Evolutionary conservation across 2,113 vertebrate species (phyloP).

Genomic region (Brienomyrus brachyistius): DNA sequence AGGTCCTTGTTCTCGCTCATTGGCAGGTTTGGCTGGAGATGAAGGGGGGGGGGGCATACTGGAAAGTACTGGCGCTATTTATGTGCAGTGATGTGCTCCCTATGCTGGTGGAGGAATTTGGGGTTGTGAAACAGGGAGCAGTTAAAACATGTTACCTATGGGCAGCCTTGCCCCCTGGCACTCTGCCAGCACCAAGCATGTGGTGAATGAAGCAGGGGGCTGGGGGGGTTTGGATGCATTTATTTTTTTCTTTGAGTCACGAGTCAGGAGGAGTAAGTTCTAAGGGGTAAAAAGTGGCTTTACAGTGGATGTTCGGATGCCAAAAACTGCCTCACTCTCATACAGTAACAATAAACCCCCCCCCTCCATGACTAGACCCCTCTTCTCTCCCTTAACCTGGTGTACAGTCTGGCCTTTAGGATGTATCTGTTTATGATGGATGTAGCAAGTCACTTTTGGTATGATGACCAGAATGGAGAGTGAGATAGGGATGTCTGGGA

Average conservation of each 20-base stretch:
- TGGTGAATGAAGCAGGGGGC: neutral
- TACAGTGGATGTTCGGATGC: neutral
- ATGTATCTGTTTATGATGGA: neutral
- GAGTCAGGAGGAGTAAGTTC: neutral
- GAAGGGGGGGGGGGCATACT: neutral
- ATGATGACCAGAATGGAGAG: neutral
- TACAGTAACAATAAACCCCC: neutral
- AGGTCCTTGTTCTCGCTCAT: neutral
- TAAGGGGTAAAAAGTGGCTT: neutral
- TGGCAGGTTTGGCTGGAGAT: neutral
- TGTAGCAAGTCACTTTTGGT: neutral
- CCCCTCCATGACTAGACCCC: neutral
- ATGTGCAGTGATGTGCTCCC: neutral
- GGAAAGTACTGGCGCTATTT: neutral
- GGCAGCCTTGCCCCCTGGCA: neutral
- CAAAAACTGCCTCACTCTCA: neutral
- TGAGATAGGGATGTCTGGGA: neutral
- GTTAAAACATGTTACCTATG: neutral
- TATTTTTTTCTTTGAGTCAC: neutral
- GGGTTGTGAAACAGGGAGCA: neutral
- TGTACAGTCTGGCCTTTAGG: neutral
- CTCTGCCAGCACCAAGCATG: neutral
- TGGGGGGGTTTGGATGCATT: neutral
- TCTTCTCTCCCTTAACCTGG: neutral
- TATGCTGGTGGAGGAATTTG: neutral